Percentiles rank a stretch among this genome's conserved stretches.
These are phyloP conservation scores for Thunnus maccoyii DNA, from an alignment of 2,113 vertebrate species.

Conservation along the genomic window DNA sequence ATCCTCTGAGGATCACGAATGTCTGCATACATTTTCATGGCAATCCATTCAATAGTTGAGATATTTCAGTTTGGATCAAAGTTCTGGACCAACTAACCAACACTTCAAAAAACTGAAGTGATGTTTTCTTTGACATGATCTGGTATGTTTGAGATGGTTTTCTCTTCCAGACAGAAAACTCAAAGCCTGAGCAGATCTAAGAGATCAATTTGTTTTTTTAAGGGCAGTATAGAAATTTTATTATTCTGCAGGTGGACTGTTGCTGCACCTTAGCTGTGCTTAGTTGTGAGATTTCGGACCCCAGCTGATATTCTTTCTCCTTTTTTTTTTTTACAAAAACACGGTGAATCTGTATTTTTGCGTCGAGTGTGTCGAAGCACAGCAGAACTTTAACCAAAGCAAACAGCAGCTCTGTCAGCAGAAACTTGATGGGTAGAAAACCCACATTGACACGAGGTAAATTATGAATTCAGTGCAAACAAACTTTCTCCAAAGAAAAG, in stretches of 20 bases:
- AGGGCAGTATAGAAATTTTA: background rate
- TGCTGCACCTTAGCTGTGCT: background rate
- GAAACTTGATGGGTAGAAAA: constrained; percentile 12
- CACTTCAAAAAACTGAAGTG: too few species aligned
- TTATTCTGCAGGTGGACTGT: background rate
- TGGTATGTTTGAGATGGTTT: background rate
- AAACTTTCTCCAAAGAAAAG: constrained; percentile 12
- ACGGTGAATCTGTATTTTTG: constrained; percentile 5
- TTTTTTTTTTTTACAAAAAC: background rate
- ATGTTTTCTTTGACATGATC: too few species aligned
- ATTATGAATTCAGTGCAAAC: constrained; percentile 16
- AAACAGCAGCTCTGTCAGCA: background rate
- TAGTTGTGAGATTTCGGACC: background rate
- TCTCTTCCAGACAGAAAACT: background rate
- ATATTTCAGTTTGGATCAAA: too few species aligned
- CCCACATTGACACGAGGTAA: background rate
- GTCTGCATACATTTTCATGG: too few species aligned
- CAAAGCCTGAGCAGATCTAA: background rate
- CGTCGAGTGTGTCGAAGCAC: constrained; percentile 4
- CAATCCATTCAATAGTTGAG: too few species aligned
- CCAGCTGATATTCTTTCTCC: background rate
- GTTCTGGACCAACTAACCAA: too few species aligned
- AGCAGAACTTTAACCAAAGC: constrained; percentile 1
- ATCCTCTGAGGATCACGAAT: too few species aligned
- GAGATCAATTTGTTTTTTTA: background rate